Conservation (phyloP, 1,140 invertebrate genomes). For the Sarcophaga bullata region DNA sequence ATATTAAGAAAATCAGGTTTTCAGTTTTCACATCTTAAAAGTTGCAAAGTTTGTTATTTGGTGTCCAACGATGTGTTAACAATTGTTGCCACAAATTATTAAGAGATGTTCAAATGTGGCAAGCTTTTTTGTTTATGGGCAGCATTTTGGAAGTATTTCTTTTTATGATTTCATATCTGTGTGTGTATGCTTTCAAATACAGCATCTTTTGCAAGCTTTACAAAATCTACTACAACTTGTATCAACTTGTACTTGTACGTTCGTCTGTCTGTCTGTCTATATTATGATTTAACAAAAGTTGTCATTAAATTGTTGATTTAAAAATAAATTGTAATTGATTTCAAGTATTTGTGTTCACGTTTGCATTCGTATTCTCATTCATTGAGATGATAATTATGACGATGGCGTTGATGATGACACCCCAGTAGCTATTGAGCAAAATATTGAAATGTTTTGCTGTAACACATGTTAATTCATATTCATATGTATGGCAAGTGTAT, state of each 20-base stretch:
- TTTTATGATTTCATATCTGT: background rate
- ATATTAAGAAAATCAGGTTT: background rate
- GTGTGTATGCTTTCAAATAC: no score
- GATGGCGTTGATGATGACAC: background rate
- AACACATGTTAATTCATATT: background rate
- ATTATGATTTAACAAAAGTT: conserved; percentile 7
- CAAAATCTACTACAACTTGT: background rate
- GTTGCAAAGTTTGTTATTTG: background rate
- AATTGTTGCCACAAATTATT: background rate
- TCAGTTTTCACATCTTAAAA: no score
- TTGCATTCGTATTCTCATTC: no score
- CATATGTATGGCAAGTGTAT: background rate
- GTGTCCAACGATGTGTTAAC: background rate
- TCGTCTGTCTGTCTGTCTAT: no score
- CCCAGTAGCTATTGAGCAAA: conserved; percentile 7
- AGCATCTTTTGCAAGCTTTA: background rate
- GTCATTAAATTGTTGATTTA: conserved; percentile 3
- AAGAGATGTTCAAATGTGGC: background rate
- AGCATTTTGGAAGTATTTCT: background rate
- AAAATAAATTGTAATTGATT: conserved; percentile 11
- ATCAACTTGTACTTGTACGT: background rate
- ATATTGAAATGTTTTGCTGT: background rate
- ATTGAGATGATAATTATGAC: no score
- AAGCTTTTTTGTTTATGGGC: background rate
- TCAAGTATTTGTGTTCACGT: background rate